Percentiles rank a stretch among this genome's conserved stretches.
These are phyloP conservation scores for Eira barbara DNA, from an alignment of 2,113 vertebrate genomes.

Conservation along the genomic window DNA sequence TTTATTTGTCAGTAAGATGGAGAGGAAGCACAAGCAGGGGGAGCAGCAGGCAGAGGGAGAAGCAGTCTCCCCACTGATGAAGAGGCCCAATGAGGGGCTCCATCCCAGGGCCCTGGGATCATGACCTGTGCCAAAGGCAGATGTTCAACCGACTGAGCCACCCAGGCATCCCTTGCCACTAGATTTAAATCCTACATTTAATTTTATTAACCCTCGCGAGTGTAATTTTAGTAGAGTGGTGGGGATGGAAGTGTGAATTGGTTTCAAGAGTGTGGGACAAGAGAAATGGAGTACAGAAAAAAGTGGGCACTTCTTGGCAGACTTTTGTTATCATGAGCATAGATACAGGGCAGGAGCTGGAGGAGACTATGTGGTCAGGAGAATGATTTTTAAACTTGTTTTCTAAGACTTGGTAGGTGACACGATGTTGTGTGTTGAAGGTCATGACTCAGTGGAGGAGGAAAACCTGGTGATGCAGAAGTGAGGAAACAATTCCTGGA, in stretches of 20 bases:
- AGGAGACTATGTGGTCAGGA: not conserved
- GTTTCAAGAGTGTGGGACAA: not conserved
- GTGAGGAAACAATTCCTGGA: not conserved
- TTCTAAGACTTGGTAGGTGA: conserved; percentile 5
- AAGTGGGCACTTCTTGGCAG: not conserved
- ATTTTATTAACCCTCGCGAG: not conserved
- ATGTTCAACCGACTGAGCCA: not conserved
- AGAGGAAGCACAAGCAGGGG: no score
- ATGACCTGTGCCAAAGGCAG: not conserved
- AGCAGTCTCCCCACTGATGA: not conserved
- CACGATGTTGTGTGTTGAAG: not conserved
- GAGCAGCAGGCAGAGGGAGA: not conserved
- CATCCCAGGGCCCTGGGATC: not conserved
- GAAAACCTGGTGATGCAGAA: not conserved
- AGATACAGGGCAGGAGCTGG: not conserved
- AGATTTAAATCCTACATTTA: not conserved
- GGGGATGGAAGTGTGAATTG: not conserved
- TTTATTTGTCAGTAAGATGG: no score
- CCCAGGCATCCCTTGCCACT: not conserved
- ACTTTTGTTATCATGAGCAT: not conserved
- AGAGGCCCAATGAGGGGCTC: not conserved
- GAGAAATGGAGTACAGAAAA: not conserved
- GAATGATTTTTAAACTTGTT: not conserved
- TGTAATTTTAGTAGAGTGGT: not conserved
- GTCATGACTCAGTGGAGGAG: not conserved